Evolutionary conservation across 30 jellyfish, hydroid and myxozoan species (phyloP), one percentile per base, ranked within the genome.

Genomic region (Cassiopea andromeda): DNA sequence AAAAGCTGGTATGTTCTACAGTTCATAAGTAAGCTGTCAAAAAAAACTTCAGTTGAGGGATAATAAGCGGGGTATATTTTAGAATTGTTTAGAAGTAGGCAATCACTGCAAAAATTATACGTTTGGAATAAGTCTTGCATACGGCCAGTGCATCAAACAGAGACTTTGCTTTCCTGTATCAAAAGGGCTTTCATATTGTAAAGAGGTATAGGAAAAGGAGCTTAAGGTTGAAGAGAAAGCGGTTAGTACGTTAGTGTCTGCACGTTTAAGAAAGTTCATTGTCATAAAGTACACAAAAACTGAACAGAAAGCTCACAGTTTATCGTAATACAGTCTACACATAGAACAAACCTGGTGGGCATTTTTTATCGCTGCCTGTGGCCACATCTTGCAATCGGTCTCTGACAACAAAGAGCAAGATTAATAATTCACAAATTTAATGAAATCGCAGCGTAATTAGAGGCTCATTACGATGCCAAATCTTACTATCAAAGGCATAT

Each of bases 311-410:
- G 64, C 8, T 50, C 64, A 50, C 5, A 50, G 5, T 50, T 50
- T 15, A 78, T 38, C 44, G 5, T 48, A 44, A 78, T 9, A 4
- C 46, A 7, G 15, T 3, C 43, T 15, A 19, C 75, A 19, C 2
- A 3, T 19, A 4, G 83, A 69, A 77, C 94, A 14, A 75, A 87
- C 94, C 94, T 87, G 94, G 94, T 46, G 94, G 94, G 44, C 94
- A 80, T 60, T 89, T 89, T 27, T 60, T 44, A 60, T 81, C 89
- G 64, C 84, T 80, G 61, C 96, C 92, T 18, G 82, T n/a, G 49
- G 76, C 96, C 45, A 89, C 44, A 66, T 68, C 89, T 59, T 80
- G 96, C 17, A 87, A 49, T 5, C 87, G 81, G 66, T 87, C 94
- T 48, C 94, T 87, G 82, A 16, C 60, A 49, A 2, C 61, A 46